Conservation (phyloP, 2,888 invertebrate species). For the Leptinotarsa peninsularis region DNA sequence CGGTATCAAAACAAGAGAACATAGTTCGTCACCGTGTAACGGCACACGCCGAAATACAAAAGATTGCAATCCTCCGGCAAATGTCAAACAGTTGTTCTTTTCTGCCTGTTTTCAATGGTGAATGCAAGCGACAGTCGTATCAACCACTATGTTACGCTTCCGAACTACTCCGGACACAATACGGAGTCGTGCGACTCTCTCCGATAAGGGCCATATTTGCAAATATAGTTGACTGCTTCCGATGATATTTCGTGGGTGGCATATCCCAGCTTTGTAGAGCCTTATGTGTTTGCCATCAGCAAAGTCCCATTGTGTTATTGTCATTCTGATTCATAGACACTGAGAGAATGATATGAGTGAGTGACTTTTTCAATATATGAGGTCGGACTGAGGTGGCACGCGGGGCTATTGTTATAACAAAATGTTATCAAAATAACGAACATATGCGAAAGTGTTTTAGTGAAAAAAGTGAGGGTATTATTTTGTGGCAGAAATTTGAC, state of each 20-base stretch:
- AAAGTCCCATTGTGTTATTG: conserved; percentile 42
- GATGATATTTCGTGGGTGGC: conserved; percentile 10
- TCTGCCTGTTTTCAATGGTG: conserved; percentile 41
- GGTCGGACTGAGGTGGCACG: conserved; percentile 31
- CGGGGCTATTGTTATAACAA: conserved; percentile 26
- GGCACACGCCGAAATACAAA: conserved; percentile 46
- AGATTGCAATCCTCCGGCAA: conserved; percentile 47
- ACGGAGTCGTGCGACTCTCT: not conserved
- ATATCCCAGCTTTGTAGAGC: conserved; percentile 27
- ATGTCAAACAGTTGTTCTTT: conserved; percentile 51
- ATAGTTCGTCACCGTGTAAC: not conserved
- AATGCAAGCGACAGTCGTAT: conserved; percentile 22
- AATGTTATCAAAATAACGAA: conserved; percentile 31
- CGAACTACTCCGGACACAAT: not conserved
- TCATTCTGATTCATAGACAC: conserved; percentile 48
- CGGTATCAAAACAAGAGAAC: conserved; percentile 10
- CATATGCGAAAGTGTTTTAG: conserved; percentile 22
- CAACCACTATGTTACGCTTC: not conserved
- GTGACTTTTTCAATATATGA: conserved; percentile 47
- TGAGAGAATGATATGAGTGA: conserved; percentile 49
- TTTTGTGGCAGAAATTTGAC: not conserved
- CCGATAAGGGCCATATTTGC: not conserved
- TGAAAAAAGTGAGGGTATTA: not conserved
- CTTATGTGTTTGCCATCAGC: conserved; percentile 31
- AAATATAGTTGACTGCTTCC: not conserved